Conservation (phyloP, 2,113 vertebrate species). For the Microtus pennsylvanicus region DNA sequence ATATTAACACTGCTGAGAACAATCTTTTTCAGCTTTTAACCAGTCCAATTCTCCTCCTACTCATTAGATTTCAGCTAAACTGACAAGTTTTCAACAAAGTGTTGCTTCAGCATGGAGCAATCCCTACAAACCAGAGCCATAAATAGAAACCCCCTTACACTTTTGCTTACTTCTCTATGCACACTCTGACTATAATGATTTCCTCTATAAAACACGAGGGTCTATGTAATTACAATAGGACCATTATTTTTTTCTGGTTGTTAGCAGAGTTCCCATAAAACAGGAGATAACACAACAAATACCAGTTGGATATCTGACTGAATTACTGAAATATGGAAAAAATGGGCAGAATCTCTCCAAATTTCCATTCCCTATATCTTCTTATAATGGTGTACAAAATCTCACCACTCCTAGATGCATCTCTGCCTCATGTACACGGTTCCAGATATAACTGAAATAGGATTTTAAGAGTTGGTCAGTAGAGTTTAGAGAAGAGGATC, state of each 20-base stretch:
- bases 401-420: background rate
- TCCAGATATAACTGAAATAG: background rate
- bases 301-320: background rate
- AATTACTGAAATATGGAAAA: background rate
- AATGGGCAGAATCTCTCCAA: background rate
- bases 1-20: background rate
- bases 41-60: background rate
- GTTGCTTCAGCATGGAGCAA: background rate
- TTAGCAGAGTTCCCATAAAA: background rate
- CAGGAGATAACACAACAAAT: background rate
- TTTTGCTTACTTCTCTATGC: background rate
- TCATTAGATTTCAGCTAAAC: background rate
- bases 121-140: background rate
- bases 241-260: background rate
- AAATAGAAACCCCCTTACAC: background rate
- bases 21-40: background rate
- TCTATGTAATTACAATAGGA: background rate
- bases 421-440: background rate
- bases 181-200: background rate
- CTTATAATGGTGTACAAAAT: background rate
- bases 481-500: background rate
- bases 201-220: background rate
- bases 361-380: background rate
- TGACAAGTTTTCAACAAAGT: background rate
- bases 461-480: background rate